phyloP scores from a whole-genome alignment of 2,113 vertebrate species.

The Labeo catla region DNA sequence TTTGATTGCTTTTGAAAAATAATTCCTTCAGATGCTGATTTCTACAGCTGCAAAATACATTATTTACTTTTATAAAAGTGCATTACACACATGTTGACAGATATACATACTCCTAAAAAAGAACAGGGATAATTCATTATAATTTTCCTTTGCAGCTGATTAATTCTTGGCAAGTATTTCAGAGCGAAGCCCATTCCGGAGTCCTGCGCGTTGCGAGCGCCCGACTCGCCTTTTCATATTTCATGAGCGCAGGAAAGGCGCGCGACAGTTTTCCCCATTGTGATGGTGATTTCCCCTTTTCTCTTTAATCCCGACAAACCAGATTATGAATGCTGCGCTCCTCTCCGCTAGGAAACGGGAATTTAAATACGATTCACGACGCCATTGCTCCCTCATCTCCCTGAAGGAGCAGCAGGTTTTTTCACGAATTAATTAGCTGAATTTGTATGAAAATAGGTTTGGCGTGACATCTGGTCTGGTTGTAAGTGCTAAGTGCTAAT shows the following conservation, averaged over 20 bases:
- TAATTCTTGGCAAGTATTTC: constrained; percentile 56
- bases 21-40: not conserved
- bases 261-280: constrained; percentile 57
- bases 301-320: constrained; percentile 66
- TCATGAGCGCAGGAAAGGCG: constrained; percentile 59
- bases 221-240: constrained; percentile 59
- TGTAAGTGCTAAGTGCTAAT: constrained; percentile 66
- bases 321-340: constrained; percentile 65
- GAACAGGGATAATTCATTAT: constrained; percentile 53
- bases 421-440: constrained; percentile 65
- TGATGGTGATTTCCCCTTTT: constrained; percentile 65
- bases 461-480: constrained; percentile 67
- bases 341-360: constrained; percentile 54
- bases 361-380: constrained; percentile 57
- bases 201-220: constrained; percentile 40
- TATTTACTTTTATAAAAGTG: not conserved
- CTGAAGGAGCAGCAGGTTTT: constrained; percentile 57
- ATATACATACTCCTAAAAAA: constrained; percentile 6
- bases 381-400: constrained; percentile 16
- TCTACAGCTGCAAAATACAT: constrained; percentile 5
- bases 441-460: constrained; percentile 71
- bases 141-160: constrained; percentile 55
- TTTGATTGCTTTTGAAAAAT: not conserved
- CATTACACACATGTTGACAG: constrained; percentile 1
- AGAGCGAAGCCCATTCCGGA: constrained; percentile 35